Evolutionary conservation across 2,888 invertebrate genomes (phyloP), one percentile per base, ranked within the genome.

Genomic region (Arctia plantaginis): DNA sequence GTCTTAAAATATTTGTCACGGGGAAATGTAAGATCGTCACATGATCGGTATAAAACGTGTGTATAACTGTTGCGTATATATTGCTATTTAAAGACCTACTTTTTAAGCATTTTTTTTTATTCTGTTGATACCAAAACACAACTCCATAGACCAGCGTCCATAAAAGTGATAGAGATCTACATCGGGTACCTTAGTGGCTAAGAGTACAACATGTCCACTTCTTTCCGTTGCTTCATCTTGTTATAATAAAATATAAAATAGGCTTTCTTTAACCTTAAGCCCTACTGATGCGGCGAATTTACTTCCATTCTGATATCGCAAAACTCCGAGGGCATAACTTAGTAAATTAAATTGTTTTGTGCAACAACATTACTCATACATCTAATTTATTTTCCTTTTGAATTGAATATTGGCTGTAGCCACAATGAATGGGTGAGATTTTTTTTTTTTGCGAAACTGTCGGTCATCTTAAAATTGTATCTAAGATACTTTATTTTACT

Each of bases 401-500:
- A 47, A 20, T 47, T 18, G 7, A 47, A 47, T 47, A 7, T 20
- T 47, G 20, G 7, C 47, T 18, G 18, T 3, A 3, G 6, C 44
- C 15, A 44, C 18, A 44, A 3, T 18, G 44, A 44, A 44, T 44
- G 10, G 18, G 3, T 44, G 44, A 44, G 39, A 39, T 47, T 20
- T 15, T 47, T 59, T 55, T 55, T 15, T 15, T 6, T 55, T n/a
- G 23, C n/a, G 8, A 27, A 27, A 59, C 15, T 47, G 47, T 47
- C 47, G 18, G 12, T 59, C 23, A 23, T 55, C 10, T 10, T 2
- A 10, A n/a, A 59, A 18, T 67, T 30, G 44, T n/a, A 51, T 39
- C 20, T 18, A 66, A 66, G 33, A 59, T 71, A 67, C 59, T 73
- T 80, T 82, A 79, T 80, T 77, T 71, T 69, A 27, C 12, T 59